These are phyloP conservation scores for Amiota minor DNA, from an alignment of 2,888 invertebrate species.

Conservation along the genomic window DNA sequence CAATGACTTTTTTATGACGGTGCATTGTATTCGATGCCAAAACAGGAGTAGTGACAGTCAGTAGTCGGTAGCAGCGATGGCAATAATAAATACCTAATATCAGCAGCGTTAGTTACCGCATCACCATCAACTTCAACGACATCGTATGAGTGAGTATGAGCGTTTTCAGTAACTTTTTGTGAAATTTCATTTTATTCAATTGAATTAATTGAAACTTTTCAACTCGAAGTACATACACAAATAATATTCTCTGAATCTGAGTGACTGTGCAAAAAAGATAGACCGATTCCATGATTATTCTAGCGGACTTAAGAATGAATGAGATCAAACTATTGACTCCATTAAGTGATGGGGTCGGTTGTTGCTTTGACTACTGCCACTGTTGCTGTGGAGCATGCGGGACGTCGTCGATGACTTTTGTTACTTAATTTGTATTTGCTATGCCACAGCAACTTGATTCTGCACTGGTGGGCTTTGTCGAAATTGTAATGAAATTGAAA, in stretches of 20 bases:
- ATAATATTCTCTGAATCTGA: background rate
- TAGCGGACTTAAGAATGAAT: background rate
- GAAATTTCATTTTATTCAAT: constrained; percentile 63
- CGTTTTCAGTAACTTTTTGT: constrained; percentile 19
- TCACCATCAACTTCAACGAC: background rate
- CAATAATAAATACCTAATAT: background rate
- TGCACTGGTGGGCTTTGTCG: background rate
- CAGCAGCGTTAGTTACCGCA: constrained; percentile 24
- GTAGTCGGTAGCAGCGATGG: too few relatives aligned
- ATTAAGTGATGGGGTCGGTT: too few relatives aligned
- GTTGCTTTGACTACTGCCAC: background rate
- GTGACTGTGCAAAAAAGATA: constrained; percentile 1
- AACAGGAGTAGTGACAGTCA: background rate
- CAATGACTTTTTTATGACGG: constrained; percentile 14
- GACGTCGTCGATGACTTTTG: background rate
- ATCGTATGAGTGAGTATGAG: background rate
- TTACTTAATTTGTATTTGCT: constrained; percentile 10
- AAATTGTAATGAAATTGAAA: constrained; percentile 17
- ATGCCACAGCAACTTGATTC: background rate
- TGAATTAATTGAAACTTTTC: constrained; percentile 71
- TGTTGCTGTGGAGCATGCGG: constrained; percentile 14
- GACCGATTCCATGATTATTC: too few relatives aligned
- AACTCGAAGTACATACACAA: constrained; percentile 33
- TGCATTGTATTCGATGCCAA: background rate
- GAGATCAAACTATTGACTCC: constrained; percentile 8